Conservation (phyloP, 2,797 vertebrate genomes). For the Craterocephalus amniculus region DNA sequence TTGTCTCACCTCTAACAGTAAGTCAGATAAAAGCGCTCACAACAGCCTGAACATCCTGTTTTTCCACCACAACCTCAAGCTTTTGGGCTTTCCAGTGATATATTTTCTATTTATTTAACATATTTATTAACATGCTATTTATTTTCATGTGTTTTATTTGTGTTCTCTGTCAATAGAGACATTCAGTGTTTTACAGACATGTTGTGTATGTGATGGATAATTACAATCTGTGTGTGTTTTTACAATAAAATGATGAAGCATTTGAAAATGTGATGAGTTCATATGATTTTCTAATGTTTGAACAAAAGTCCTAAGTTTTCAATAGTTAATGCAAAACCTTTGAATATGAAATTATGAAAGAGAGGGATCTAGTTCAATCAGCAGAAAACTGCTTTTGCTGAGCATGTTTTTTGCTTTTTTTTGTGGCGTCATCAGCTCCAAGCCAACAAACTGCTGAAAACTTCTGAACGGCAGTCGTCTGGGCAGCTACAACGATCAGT, state of each 20-base stretch:
- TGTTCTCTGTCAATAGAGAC: conserved; percentile 60
- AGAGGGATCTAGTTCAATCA: neutral
- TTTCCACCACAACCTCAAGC: conserved; percentile 31
- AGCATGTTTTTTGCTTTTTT: conserved; percentile 20
- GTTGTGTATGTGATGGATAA: conserved; percentile 51
- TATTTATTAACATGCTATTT: conserved; percentile 77
- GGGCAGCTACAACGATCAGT: conserved; percentile 65
- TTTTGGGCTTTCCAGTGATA: conserved; percentile 76
- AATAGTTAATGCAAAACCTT: conserved; percentile 34
- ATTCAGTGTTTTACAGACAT: conserved; percentile 60
- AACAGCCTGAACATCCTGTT: conserved; percentile 61
- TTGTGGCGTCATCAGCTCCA: conserved; percentile 34
- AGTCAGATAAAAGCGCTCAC: conserved; percentile 34
- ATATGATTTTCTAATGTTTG: conserved; percentile 32
- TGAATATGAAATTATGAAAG: neutral
- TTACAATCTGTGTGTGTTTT: conserved; percentile 36
- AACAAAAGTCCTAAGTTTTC: conserved; percentile 13
- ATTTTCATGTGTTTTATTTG: conserved; percentile 65
- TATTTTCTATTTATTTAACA: conserved; percentile 74
- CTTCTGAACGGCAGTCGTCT: conserved; percentile 53
- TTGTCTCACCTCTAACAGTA: conserved; percentile 53
- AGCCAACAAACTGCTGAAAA: conserved; percentile 26
- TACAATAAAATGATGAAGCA: conserved; percentile 68
- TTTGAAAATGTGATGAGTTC: conserved; percentile 54
- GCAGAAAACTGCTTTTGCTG: conserved; percentile 16